Evolutionary conservation across 2,797 vertebrate species (phyloP), one percentile per base, ranked within the genome.

Genomic region (Coregonus suidteri): DNA sequence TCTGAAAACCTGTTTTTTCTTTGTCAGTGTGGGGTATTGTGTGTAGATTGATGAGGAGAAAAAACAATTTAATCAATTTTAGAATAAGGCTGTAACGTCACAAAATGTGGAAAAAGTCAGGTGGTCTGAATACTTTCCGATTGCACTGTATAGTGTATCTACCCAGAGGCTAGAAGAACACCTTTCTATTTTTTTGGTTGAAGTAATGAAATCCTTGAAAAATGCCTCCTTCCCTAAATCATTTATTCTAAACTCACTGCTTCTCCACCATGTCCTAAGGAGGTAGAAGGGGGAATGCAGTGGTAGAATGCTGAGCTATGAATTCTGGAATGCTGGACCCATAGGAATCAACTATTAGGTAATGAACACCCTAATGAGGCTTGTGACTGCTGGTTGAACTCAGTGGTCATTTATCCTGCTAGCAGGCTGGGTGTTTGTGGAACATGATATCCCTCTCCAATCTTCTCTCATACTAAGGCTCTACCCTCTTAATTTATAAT

Each of bases 401-500:
- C 67, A 52, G 41, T 15, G 34, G 52, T 75, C 35, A 84, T 79
- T 80, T 47, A 82, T 35, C 56, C 6, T 34, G 16, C 31, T 51
- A 37, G 20, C 70, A 37, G 31, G 31, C 70, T 30, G 31, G 76
- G 68, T 25, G 41, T n/a, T 62, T 20, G 30, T 34, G 65, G 52
- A 59, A 53, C 68, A 47, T 20, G 65, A 81, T n/a, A n/a, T 59
- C n/a, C n/a, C 56, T 81, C 75, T 62, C 66, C 47, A 18, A 81
- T 87, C 83, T 88, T 68, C 69, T 79, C 67, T 78, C 72, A 81
- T 78, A 75, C 77, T 81, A 82, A 80, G 20, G 75, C 54, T 70
- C 53, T 41, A 37, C 77, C 81, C 77, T 76, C 47, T 71, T 88
- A 81, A 90, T 92, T 89, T 77, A 83, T 89, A 93, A 91, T 90